Percentiles rank a stretch among this genome's conserved stretches.
Evolutionary conservation across 2,113 vertebrate genomes (phyloP).

Genomic region (Microcebus lehilahytsara): DNA sequence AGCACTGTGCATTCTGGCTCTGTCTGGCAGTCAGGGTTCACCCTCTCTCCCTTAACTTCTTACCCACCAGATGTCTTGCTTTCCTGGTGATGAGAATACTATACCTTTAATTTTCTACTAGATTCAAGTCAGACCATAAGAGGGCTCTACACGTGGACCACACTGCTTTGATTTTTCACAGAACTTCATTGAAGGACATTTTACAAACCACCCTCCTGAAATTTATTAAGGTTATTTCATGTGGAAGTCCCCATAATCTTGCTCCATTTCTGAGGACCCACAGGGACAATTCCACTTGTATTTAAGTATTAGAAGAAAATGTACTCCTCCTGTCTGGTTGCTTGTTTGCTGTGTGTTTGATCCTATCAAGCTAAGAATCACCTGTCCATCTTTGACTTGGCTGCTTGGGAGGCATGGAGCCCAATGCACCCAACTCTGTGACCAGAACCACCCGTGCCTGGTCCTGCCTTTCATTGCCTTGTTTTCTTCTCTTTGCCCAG

Average conservation of each 20-base stretch:
- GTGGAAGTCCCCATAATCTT: not conserved
- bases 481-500: not conserved
- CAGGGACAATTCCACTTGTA: not conserved
- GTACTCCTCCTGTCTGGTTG: rapidly evolving
- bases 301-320: not conserved
- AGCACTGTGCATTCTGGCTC: not conserved
- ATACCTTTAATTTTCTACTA: rapidly evolving
- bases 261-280: not conserved
- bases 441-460: not conserved
- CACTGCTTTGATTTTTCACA: not conserved
- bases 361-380: no score
- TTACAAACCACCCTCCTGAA: not conserved
- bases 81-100: not conserved
- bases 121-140: not conserved
- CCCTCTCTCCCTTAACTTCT: not conserved
- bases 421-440: not conserved
- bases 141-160: not conserved
- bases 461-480: not conserved
- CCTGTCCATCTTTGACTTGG: not conserved
- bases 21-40: not conserved
- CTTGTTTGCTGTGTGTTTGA: not conserved
- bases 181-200: rapidly evolving
- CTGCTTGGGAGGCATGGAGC: not conserved
- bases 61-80: not conserved
- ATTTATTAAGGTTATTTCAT: not conserved